A percentile compares a stretch with the other conserved stretches of the same genome.
Conservation (phyloP, 2,888 invertebrate species). For the Julus scandinavius region DNA sequence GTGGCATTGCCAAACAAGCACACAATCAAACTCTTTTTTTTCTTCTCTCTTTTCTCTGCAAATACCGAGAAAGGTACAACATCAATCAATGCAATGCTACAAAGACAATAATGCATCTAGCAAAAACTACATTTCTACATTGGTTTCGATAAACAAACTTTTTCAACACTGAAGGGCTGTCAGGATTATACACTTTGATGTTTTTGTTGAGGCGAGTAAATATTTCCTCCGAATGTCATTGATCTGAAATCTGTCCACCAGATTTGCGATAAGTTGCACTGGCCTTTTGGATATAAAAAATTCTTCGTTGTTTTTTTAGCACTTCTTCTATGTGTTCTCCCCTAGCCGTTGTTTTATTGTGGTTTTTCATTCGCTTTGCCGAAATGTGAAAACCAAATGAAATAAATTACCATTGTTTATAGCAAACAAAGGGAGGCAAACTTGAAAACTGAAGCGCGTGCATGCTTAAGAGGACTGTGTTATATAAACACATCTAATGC, state of each 20-base stretch:
- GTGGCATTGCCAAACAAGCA: neutral
- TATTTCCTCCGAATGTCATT: neutral
- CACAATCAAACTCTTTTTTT: neutral
- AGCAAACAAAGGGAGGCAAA: constrained; percentile 17
- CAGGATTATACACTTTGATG: constrained; percentile 33
- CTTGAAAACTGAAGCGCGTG: constrained; percentile 33
- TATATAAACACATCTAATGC: constrained; percentile 25
- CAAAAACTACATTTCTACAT: neutral
- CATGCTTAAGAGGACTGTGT: constrained; percentile 26
- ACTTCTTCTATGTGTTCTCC: neutral
- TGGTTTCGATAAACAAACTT: constrained; percentile 25
- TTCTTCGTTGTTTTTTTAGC: neutral
- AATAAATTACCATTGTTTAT: constrained; percentile 33
- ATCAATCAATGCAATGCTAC: constrained; percentile 1
- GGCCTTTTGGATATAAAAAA: neutral
- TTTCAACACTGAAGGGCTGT: constrained; percentile 29
- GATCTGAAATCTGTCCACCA: constrained; percentile 33
- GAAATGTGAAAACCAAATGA: constrained; percentile 7
- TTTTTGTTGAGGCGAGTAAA: constrained; percentile 15
- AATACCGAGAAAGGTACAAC: constrained; percentile 9
- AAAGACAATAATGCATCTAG: neutral
- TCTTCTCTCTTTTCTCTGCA: neutral
- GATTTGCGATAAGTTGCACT: constrained; percentile 14
- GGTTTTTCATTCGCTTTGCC: constrained; percentile 27
- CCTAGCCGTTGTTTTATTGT: constrained; percentile 4